Percentiles rank a stretch among this genome's conserved stretches.
phyloP scores from a whole-genome alignment of 2,113 vertebrate species.

The Uria aalge region DNA sequence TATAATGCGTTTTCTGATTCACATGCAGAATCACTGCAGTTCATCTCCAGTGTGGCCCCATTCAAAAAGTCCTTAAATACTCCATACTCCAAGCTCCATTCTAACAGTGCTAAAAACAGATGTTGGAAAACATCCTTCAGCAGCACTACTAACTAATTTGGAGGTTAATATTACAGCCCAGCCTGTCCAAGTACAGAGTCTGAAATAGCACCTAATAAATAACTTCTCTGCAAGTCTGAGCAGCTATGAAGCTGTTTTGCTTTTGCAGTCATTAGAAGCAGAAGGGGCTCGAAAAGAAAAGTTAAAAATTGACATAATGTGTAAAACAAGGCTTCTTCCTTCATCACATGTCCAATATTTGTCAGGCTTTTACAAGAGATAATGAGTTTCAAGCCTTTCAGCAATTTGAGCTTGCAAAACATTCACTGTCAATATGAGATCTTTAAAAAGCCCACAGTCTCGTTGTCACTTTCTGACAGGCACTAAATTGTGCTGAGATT shows the following conservation, averaged over 20 bases:
- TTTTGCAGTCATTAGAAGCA: not conserved
- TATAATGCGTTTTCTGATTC: not conserved
- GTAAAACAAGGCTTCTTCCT: not conserved
- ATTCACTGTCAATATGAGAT: not conserved
- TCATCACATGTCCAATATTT: not conserved
- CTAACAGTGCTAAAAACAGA: not conserved
- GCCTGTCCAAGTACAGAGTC: not conserved
- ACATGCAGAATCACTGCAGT: not conserved
- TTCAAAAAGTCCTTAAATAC: not conserved
- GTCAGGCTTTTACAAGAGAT: not conserved
- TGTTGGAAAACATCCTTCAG: slow-evolving; percentile 17
- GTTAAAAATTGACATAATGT: not conserved
- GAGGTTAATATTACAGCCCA: slow-evolving; percentile 7
- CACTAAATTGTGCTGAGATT: not conserved
- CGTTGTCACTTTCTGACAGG: not conserved
- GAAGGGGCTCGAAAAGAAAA: not conserved
- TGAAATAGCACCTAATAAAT: slow-evolving; percentile 40
- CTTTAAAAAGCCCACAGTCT: not conserved
- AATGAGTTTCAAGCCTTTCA: not conserved
- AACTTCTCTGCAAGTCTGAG: not conserved
- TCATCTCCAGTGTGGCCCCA: not conserved
- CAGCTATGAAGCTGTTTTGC: not conserved
- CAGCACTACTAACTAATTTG: slow-evolving; percentile 40
- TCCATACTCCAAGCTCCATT: not conserved
- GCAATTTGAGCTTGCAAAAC: not conserved